Conservation (phyloP, 2,888 invertebrate species). For the Melanophora roralis region DNA sequence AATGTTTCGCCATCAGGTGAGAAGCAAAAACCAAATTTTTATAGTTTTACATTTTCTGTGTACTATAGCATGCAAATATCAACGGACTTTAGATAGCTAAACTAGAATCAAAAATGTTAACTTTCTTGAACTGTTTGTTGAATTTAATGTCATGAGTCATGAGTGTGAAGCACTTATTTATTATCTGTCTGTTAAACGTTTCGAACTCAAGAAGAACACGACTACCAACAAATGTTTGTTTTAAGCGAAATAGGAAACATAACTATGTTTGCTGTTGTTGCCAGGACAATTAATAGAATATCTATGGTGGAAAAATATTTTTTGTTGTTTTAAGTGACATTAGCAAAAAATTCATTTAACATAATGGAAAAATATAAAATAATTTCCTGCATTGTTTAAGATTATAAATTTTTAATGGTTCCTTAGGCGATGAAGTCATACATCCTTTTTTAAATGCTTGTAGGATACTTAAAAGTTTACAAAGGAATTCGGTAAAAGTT, state of each 20-base stretch:
- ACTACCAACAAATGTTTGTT: not conserved
- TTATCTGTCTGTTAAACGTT: slow-evolving; percentile 50
- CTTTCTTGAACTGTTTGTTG: not conserved
- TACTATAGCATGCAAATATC: not conserved
- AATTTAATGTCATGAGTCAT: slow-evolving; percentile 45
- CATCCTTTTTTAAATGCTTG: not conserved
- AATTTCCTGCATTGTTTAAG: not conserved
- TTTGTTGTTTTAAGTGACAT: slow-evolving; percentile 1
- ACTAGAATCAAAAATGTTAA: slow-evolving; percentile 28
- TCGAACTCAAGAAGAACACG: not conserved
- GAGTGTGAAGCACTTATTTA: slow-evolving; percentile 41
- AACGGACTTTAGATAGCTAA: not conserved
- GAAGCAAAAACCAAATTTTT: no score
- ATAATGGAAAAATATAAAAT: slow-evolving; percentile 10
- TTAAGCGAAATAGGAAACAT: not conserved
- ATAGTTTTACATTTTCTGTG: slow-evolving; percentile 24
- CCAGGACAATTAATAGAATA: slow-evolving; percentile 35
- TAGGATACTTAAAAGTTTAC: not conserved
- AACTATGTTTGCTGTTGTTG: slow-evolving; percentile 32
- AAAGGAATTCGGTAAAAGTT: not conserved
- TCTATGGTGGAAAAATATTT: slow-evolving; percentile 3
- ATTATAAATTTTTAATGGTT: not conserved
- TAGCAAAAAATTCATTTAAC: slow-evolving; percentile 13
- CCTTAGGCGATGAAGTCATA: slow-evolving; percentile 34
- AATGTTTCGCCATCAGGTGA: no score